These are phyloP conservation scores for Muricea muricata DNA, from an alignment of 92 coral and sea anemone species.

Conservation along the genomic window DNA sequence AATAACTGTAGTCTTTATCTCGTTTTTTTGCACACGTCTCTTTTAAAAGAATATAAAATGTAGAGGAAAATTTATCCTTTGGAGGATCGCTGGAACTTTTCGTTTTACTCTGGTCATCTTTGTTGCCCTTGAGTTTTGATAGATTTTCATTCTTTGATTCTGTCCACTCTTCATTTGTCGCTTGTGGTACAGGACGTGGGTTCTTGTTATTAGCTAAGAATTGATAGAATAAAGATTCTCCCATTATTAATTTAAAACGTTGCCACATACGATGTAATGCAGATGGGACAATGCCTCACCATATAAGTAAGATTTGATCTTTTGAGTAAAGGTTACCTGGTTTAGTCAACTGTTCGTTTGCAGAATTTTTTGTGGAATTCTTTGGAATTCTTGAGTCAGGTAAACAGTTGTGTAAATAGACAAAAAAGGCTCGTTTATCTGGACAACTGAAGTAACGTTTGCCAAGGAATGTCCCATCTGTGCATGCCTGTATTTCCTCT, in stretches of 20 bases:
- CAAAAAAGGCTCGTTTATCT: constrained; percentile 86
- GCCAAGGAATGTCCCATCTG: constrained; percentile 83
- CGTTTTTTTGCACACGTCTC: neutral
- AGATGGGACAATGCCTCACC: too few species aligned
- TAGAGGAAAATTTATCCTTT: neutral
- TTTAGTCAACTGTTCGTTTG: constrained; percentile 2
- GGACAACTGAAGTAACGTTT: constrained; percentile 85
- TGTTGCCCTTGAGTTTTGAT: neutral
- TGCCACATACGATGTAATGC: too few species aligned
- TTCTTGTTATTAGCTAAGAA: too few species aligned
- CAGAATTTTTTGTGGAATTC: neutral
- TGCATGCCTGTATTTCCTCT: constrained; percentile 78
- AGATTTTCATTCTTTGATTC: neutral
- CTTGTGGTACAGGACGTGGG: too few species aligned
- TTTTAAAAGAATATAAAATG: constrained; percentile 19
- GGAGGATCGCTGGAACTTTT: too few species aligned
- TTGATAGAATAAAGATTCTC: too few species aligned
- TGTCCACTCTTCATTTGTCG: too few species aligned
- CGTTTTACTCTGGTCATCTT: neutral
- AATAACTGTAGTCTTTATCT: neutral
- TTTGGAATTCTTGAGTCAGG: constrained; percentile 73
- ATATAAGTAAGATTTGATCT: too few species aligned
- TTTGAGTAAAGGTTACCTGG: constrained; percentile 4
- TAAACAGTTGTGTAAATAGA: constrained; percentile 69
- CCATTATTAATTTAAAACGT: too few species aligned